A percentile compares a stretch with the other conserved stretches of the same genome.
Conservation (phyloP, 2,797 vertebrate species). For the Argyrosomus regius region DNA sequence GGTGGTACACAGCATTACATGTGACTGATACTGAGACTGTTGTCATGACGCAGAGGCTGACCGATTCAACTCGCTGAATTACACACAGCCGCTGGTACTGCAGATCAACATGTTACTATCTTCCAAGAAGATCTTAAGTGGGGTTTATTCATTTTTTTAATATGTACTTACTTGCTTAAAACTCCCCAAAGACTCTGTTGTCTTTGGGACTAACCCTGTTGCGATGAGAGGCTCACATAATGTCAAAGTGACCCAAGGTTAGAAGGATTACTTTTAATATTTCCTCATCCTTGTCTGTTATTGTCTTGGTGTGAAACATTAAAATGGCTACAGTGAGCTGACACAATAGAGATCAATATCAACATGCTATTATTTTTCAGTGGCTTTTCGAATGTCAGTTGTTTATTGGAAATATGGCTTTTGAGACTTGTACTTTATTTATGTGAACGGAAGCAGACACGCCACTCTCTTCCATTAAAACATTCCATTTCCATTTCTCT, state of each 20-base stretch:
- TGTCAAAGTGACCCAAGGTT: not conserved
- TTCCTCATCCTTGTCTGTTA: not conserved
- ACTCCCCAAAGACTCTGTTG: not conserved
- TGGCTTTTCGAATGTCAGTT: constrained; percentile 6
- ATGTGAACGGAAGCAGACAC: not conserved
- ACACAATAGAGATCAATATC: not conserved
- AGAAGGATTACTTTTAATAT: not conserved
- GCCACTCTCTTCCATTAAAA: not conserved
- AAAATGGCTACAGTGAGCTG: not conserved
- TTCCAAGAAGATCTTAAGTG: not conserved
- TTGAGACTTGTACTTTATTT: not conserved
- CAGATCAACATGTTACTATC: not conserved
- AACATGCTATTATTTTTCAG: not conserved
- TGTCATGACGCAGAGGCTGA: constrained; percentile 7
- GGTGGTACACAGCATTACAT: not conserved
- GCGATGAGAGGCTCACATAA: not conserved
- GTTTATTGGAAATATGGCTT: not conserved
- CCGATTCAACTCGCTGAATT: constrained; percentile 2
- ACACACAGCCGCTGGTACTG: not conserved
- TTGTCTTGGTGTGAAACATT: not conserved
- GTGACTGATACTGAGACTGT: constrained; percentile 29
- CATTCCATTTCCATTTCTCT: not conserved
- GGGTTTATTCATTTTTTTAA: not conserved
- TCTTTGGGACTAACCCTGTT: not conserved
- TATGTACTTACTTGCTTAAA: not conserved